A percentile compares a stretch with the other conserved stretches of the same genome.
These are phyloP conservation scores for Clarias pachynema DNA, from an alignment of 2,797 vertebrate species.

Conservation along the genomic window DNA sequence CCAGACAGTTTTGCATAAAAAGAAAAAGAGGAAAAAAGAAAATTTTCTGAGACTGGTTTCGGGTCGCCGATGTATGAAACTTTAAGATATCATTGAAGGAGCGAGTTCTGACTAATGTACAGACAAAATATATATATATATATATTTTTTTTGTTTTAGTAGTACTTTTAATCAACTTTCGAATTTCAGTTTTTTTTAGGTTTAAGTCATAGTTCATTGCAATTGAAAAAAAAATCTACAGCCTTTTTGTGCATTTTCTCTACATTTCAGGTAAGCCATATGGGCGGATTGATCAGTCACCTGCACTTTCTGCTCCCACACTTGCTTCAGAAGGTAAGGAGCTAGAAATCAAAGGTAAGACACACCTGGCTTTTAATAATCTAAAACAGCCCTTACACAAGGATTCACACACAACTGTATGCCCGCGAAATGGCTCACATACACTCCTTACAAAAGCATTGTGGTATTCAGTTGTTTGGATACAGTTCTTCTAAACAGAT, in stretches of 20 bases:
- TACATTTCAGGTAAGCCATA: slow-evolving; percentile 71
- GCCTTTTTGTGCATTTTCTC: slow-evolving; percentile 7
- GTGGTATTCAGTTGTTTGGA: neutral
- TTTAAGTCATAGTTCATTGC: neutral
- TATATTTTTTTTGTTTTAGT: neutral
- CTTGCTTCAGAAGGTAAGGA: slow-evolving; percentile 67
- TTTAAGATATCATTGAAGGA: no score
- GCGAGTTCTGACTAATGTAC: no score
- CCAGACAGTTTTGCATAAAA: no score
- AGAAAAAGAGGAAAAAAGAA: no score
- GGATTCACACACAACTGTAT: neutral
- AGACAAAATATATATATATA: no score
- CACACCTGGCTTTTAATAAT: neutral
- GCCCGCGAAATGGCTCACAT: neutral
- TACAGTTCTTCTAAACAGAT: neutral
- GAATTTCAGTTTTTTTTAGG: no score
- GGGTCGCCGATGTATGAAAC: no score
- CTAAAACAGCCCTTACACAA: neutral
- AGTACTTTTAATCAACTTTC: neutral
- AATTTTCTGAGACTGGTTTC: no score
- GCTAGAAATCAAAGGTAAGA: slow-evolving; percentile 73
- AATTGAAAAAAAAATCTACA: neutral
- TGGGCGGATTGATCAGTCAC: slow-evolving; percentile 66
- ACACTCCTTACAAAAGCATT: neutral
- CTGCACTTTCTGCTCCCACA: slow-evolving; percentile 65